phyloP scores from a whole-genome alignment of 1,140 invertebrate species.

The Rhizoglyphus robini region DNA sequence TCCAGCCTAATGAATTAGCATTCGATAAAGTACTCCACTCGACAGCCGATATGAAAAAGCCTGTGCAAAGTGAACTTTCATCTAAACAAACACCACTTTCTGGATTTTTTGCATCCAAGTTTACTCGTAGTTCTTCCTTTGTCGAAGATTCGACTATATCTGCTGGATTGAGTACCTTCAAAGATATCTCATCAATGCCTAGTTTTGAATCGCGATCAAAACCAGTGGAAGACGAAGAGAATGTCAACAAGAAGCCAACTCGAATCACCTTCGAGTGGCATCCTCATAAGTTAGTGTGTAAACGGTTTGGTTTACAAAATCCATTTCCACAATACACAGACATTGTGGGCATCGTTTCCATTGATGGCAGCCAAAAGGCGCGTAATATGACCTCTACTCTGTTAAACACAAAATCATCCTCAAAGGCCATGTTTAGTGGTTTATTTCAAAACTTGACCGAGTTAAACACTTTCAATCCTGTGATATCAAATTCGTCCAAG shows the following conservation, averaged over 20 bases:
- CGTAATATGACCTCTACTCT: slow-evolving; percentile 33
- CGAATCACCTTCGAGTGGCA: slow-evolving; percentile 52
- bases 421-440: background rate
- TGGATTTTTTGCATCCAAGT: slow-evolving; percentile 21
- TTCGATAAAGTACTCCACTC: background rate
- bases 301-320: slow-evolving; percentile 85
- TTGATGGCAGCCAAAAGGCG: background rate
- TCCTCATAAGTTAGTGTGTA: slow-evolving; percentile 69
- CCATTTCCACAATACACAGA: slow-evolving; percentile 43
- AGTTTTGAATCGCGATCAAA: background rate
- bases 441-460: background rate
- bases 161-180: slow-evolving; percentile 12
- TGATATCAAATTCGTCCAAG: background rate
- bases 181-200: slow-evolving; percentile 1
- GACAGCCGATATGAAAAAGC: background rate
- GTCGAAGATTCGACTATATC: background rate
- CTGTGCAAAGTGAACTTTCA: no score
- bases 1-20: background rate
- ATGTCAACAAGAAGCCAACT: background rate
- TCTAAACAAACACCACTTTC: slow-evolving; percentile 18
- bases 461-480: slow-evolving; percentile 1
- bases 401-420: background rate
- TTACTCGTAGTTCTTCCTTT: slow-evolving; percentile 10
- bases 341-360: slow-evolving; percentile 17
- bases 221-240: background rate